These are phyloP conservation scores for Micrasema longulum DNA, from an alignment of 1,140 invertebrate species.

Conservation along the genomic window DNA sequence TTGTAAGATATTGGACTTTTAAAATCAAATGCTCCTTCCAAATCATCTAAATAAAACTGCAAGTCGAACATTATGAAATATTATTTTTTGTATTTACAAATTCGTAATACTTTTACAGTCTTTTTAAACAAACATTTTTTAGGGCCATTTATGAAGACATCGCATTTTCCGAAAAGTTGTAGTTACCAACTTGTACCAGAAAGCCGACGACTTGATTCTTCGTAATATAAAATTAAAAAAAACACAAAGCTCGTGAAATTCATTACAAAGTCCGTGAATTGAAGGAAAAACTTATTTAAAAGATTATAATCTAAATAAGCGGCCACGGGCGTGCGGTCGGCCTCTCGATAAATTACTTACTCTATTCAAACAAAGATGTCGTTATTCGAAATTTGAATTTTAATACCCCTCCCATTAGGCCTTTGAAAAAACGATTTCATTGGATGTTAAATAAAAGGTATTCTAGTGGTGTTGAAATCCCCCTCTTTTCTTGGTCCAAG, in stretches of 20 bases:
- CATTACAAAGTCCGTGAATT: constrained; percentile 13
- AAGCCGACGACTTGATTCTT: too few relatives aligned
- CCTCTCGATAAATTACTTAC: constrained; percentile 42
- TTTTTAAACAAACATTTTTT: too few relatives aligned
- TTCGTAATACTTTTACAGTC: too few relatives aligned
- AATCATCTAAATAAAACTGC: too few relatives aligned
- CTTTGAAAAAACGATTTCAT: neutral
- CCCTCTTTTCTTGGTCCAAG: neutral
- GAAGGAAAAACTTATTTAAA: constrained; percentile 42
- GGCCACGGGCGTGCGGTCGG: constrained; percentile 25
- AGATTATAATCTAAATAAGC: constrained; percentile 38
- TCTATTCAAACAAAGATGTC: constrained; percentile 45
- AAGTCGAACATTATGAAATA: too few relatives aligned
- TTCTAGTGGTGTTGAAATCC: constrained; percentile 5
- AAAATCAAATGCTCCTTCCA: too few relatives aligned
- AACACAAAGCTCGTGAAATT: too few relatives aligned
- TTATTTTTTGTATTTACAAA: too few relatives aligned
- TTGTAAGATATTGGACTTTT: too few relatives aligned
- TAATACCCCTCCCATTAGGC: constrained; percentile 35
- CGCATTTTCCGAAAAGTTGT: too few relatives aligned
- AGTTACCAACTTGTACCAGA: too few relatives aligned
- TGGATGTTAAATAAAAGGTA: constrained; percentile 19
- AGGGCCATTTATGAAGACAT: too few relatives aligned
- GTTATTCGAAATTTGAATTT: constrained; percentile 42
- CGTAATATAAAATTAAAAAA: neutral